Evolutionary conservation across 2,797 vertebrate species (phyloP), one percentile per base, ranked within the genome.

Genomic region (Anabacerthia variegaticeps): DNA sequence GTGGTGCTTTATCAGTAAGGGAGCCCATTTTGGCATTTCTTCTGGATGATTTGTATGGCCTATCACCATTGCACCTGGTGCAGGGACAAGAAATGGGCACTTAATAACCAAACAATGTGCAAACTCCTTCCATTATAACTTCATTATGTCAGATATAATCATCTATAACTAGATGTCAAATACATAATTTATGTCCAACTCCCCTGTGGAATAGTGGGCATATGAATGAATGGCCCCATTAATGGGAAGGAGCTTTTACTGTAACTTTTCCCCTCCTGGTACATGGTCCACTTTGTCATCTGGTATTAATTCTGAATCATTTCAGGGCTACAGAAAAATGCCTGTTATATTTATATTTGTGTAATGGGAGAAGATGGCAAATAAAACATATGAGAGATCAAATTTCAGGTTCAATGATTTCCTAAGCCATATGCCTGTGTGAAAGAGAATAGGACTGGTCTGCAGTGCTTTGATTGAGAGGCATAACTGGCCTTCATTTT

Each of bases 131-230:
- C 98, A 98, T 98, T 99, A 98, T 96, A 97, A 97, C 97, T 98
- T 98, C 98, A 98, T 99, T 98, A 98, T 98, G 98, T 98, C 98
- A 98, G 98, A 99, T 98, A 97, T 98, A 98, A 98, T 98, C 96
- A 71, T 97, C 98, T 98, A 97, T 98, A 98, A 98, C 98, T 97
- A 96, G 97, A 98, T 98, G 98, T 98, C 98, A 98, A 97, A 97
- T 97, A 96, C 97, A 98, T 98, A 98, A 98, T 98, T 98, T 98
- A 98, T 98, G 95, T 96, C 95, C 78, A 78, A 93, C 88, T 96
- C 91, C 95, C 86, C 94, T 97, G 97, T 98, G 97, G 97, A 98
- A 98, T 97, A 98, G 97, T 98, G 93, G 96, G 92, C 97, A 80
- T 90, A 95, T 93, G 96, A 98, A 98, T 97, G 98, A 97, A 97